Base-by-base conservation (phyloP, 2,888 invertebrate species). In the Parasteatoda lunata region DNA sequence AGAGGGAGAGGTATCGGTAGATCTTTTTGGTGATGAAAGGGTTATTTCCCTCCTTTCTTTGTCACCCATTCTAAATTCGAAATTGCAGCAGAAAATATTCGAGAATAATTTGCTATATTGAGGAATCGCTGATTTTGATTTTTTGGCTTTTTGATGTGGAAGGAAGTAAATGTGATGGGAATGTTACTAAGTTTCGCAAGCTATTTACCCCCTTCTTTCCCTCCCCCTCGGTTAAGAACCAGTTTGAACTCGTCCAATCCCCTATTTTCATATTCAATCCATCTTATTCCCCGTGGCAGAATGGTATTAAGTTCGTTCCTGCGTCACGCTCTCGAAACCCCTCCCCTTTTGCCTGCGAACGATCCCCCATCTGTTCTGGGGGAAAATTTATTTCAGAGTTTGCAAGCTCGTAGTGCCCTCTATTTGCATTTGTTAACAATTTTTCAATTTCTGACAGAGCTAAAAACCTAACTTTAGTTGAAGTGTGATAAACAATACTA, bases 231-330 rank as follows among this genome's bases (percentile, higher is more conserved):
- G 15, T 8, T 30, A 5, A 52, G 69, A 77, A 68, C 77, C 77
- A 66, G 68, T 73, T 73, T 72, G 52, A 52, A 45, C 2, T 47
- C 30, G 51, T 30, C 71, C 73, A 13, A 11, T 11, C 30, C 73
- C 52, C 73, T 45, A 51, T 77, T 73, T 73, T 69, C 66, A 13
- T 52, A 66, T 77, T 77, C 68, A 68, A 77, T 77, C 77, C 77
- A 69, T 77, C 69, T 77, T 73, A 72, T 52, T 49, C 72, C 15
- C 51, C 3, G 7, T 15, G 48, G 69, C 52, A 48, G 30, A 30
- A 51, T 6, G 73, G 73, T 73, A 73, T 73, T 54, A 73, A 73
- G 73, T 73, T 73, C 73, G 52, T 59, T 54, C 54, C 54, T 73
- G 73, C 73, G 54, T 73, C 52, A 73, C 73, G 73, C 54, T 54